Evolutionary conservation across 2,113 vertebrate genomes (phyloP), one percentile per base, ranked within the genome.

Genomic region (rabbit (Oryctolagus cuniculus)): DNA sequence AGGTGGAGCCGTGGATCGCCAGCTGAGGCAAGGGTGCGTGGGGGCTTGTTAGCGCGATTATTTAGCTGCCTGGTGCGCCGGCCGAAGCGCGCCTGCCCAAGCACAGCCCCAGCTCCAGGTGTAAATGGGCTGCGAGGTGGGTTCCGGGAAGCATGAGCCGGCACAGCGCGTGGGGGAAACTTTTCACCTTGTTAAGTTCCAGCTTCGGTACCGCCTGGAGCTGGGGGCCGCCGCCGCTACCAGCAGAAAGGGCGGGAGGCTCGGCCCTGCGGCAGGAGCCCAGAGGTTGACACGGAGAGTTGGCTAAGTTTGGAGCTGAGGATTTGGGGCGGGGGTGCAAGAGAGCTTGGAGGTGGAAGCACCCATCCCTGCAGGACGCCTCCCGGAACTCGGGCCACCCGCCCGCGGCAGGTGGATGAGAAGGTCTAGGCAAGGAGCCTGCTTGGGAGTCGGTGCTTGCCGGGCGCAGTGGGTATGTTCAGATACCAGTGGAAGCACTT

Each of bases 121-220:
- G 86, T 73, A 31, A 9, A 64, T 2, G 16, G 64, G 81, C 69
- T 64, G 73, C 12, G 77, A 38, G 87, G 89, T 64, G 93, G 94
- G 80, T 73, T 36, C 21, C 2, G 74, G 89, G 5, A 80, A 74
- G 27, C 29, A 3, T 55, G 49, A 58, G 77, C 90, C 53, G 17
- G 87, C 61, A 36, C 72, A 58, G 91, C 27, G 73, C 90, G 73
- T 49, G 74, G 95, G 97, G 93, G 94, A 98, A 98, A 98, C 97
- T 98, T 98, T 98, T 84, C 96, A 94, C 95, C 97, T 96, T 85
- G 94, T 78, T 74, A 97, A 98, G 96, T 97, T 98, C 85, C 88
- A 31, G 44, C 36, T 72, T 64, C 44, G 31, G 91, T n/a, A 25
- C 66, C 44, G 31, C 80, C 36, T 1, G 12, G 27, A 63, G 88